Evolutionary conservation across 2,888 invertebrate genomes (phyloP).

Genomic region (Eilema caniola): DNA sequence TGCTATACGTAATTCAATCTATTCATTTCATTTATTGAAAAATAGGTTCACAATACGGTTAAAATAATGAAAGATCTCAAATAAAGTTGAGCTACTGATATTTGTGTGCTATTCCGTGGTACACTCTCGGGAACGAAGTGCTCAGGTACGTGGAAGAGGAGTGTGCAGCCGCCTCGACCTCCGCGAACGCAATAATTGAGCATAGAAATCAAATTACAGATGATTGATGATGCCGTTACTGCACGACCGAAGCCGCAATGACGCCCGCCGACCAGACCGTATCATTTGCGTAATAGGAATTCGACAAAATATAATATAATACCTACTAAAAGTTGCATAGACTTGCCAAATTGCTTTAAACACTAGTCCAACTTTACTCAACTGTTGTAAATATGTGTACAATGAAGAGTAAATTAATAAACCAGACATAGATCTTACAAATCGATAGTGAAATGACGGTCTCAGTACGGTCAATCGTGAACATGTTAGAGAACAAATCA

Average conservation of each 20-base stretch:
- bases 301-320: constrained; percentile 71
- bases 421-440: not conserved
- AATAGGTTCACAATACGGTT: not conserved
- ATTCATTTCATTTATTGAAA: constrained; percentile 32
- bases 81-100: constrained; percentile 42
- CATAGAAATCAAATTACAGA: constrained; percentile 87
- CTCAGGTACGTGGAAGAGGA: constrained; percentile 70
- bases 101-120: constrained; percentile 50
- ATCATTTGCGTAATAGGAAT: constrained; percentile 82
- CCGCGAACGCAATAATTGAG: constrained; percentile 86
- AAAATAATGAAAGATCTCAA: constrained; percentile 18
- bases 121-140: constrained; percentile 60
- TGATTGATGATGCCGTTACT: constrained; percentile 86
- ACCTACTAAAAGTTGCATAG: constrained; percentile 20
- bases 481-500: constrained; percentile 22
- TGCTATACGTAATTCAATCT: constrained; percentile 28
- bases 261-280: constrained; percentile 76
- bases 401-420: constrained; percentile 8
- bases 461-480: constrained; percentile 12
- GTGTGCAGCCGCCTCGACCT: constrained; percentile 78
- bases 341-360: not conserved
- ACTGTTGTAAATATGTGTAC: not conserved
- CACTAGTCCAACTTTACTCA: not conserved
- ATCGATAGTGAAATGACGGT: not conserved
- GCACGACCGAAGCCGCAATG: constrained; percentile 83